A percentile compares a stretch with the other conserved stretches of the same genome.
Conservation (phyloP, 2,113 vertebrate species). For the Archocentrus centrarchus region DNA sequence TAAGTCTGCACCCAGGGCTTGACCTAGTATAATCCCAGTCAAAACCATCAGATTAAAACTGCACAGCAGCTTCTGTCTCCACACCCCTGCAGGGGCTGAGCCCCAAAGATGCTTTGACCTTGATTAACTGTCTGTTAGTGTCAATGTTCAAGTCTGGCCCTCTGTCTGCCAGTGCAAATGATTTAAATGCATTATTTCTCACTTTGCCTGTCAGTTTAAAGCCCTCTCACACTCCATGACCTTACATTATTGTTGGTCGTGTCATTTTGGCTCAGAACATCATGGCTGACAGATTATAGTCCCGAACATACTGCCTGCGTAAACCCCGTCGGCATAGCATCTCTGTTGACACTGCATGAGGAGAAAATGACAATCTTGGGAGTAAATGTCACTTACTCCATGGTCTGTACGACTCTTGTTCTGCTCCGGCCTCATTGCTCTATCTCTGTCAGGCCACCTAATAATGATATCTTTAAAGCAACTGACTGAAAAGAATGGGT, state of each 20-base stretch:
- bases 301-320: slow-evolving; percentile 10
- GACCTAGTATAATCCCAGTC: slow-evolving; percentile 72
- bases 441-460: background rate
- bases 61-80: slow-evolving; percentile 47
- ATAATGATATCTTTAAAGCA: background rate
- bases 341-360: background rate
- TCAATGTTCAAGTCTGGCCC: slow-evolving; percentile 50
- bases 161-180: slow-evolving; percentile 57
- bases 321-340: background rate
- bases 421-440: background rate
- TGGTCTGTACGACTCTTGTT: background rate
- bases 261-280: slow-evolving; percentile 55
- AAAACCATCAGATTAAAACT: slow-evolving; percentile 72
- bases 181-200: slow-evolving; percentile 63
- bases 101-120: slow-evolving; percentile 76
- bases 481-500: background rate
- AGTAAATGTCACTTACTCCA: background rate
- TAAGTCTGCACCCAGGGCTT: slow-evolving; percentile 61
- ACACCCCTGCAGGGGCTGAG: slow-evolving; percentile 57
- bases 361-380: background rate
- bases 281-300: slow-evolving; percentile 34
- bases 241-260: slow-evolving; percentile 48
- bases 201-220: slow-evolving; percentile 37
- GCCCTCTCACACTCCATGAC: slow-evolving; percentile 23
- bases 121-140: slow-evolving; percentile 75